Percentiles rank a stretch among this genome's conserved stretches.
Conservation (phyloP, 2,797 vertebrate genomes). For the Rhinichthys osculus region DNA sequence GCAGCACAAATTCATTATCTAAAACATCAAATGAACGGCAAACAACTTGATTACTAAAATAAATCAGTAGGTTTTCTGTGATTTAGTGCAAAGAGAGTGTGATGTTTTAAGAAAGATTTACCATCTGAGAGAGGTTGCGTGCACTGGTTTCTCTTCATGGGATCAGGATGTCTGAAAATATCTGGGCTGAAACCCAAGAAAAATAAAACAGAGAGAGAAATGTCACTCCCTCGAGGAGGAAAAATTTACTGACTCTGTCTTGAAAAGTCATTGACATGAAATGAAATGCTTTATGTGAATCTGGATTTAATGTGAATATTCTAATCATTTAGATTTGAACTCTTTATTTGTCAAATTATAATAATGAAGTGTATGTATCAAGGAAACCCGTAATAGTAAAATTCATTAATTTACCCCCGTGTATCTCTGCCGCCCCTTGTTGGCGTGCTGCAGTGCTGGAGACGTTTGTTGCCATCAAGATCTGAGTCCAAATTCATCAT, state of each 20-base stretch:
- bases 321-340: background rate
- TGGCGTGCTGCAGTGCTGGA: slow-evolving; percentile 25
- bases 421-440: slow-evolving; percentile 63
- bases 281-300: slow-evolving; percentile 24
- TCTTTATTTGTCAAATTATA: background rate
- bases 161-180: slow-evolving; percentile 60
- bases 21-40: background rate
- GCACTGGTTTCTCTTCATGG: slow-evolving; percentile 44
- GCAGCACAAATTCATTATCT: slow-evolving; percentile 9
- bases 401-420: slow-evolving; percentile 57
- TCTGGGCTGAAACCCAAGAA: slow-evolving; percentile 62
- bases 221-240: slow-evolving; percentile 37
- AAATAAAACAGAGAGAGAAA: slow-evolving; percentile 52
- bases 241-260: slow-evolving; percentile 36
- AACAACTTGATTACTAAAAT: background rate
- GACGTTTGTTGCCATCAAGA: background rate
- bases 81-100: background rate
- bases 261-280: slow-evolving; percentile 31
- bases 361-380: background rate
- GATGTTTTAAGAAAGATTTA: slow-evolving; percentile 41
- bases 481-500: slow-evolving; percentile 10
- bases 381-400: background rate
- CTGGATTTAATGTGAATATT: background rate
- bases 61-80: background rate
- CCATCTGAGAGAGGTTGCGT: slow-evolving; percentile 39